Evolutionary conservation across 1,140 invertebrate species (phyloP).

Genomic region (Achatina immaculata): DNA sequence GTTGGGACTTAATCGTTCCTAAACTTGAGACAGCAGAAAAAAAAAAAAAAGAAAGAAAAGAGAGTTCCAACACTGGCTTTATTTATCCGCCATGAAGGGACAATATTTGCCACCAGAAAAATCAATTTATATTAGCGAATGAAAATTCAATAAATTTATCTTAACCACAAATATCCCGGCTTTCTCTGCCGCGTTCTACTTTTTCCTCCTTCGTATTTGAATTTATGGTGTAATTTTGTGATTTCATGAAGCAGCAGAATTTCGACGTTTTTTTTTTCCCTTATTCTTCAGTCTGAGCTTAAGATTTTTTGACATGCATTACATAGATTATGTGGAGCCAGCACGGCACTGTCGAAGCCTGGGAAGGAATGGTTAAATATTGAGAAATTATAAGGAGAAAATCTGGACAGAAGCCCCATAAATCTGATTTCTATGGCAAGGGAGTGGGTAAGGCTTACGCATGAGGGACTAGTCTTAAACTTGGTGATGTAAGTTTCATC

Average conservation of each 20-base stretch:
- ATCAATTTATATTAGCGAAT: slow-evolving; percentile 17
- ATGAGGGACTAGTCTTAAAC: no score
- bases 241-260: not conserved
- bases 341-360: not conserved
- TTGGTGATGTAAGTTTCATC: no score
- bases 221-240: slow-evolving; percentile 12
- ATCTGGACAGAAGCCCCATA: not conserved
- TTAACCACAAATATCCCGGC: slow-evolving; percentile 1
- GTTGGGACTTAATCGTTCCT: no score
- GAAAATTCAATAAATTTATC: slow-evolving; percentile 13
- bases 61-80: no score
- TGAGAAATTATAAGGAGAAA: not conserved
- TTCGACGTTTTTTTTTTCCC: not conserved
- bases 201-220: not conserved
- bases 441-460: no score
- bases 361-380: not conserved
- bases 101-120: slow-evolving; percentile 9
- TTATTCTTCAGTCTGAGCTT: not conserved
- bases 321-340: not conserved
- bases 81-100: not conserved
- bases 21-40: no score
- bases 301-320: not conserved
- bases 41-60: no score
- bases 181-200: not conserved
- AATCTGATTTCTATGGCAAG: not conserved